phyloP scores from a whole-genome alignment of 2,797 vertebrate species.

The Hydrolagus colliei region DNA sequence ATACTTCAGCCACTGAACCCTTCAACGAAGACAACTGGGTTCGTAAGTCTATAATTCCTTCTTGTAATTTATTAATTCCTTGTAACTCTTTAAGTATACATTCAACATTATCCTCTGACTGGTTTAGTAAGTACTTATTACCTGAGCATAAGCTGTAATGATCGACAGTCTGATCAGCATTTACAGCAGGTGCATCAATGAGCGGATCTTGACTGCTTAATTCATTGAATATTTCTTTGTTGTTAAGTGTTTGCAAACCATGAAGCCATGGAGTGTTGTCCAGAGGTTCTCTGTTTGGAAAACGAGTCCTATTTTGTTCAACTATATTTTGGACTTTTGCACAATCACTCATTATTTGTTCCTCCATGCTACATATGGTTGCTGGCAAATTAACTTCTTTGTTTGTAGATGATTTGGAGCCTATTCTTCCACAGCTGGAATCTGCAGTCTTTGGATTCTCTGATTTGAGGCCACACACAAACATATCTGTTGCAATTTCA shows the following conservation, averaged over 20 bases:
- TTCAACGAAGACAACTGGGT: conserved; percentile 60
- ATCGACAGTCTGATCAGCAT: neutral
- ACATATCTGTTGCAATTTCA: conserved; percentile 63
- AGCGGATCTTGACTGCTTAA: neutral
- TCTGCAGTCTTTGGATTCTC: conserved; percentile 36
- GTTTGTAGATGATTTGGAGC: neutral
- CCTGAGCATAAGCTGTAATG: neutral
- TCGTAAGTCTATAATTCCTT: conserved; percentile 62
- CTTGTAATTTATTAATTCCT: conserved; percentile 64
- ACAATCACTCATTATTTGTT: neutral
- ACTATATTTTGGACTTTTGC: neutral
- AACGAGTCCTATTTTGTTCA: neutral
- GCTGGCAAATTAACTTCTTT: neutral
- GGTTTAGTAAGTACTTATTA: conserved; percentile 39
- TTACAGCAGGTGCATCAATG: neutral
- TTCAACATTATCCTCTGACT: conserved; percentile 58
- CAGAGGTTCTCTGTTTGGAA: neutral
- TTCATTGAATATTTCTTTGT: neutral
- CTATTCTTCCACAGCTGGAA: neutral
- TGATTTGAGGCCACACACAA: conserved; percentile 50
- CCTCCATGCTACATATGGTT: neutral
- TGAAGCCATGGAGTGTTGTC: neutral
- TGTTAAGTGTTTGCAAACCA: neutral
- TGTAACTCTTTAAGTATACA: conserved; percentile 65
- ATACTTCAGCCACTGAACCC: conserved; percentile 67